A percentile compares a stretch with the other conserved stretches of the same genome.
These are phyloP conservation scores for Lycophotia porphyrea DNA, from an alignment of 2,888 invertebrate species.

Conservation along the genomic window DNA sequence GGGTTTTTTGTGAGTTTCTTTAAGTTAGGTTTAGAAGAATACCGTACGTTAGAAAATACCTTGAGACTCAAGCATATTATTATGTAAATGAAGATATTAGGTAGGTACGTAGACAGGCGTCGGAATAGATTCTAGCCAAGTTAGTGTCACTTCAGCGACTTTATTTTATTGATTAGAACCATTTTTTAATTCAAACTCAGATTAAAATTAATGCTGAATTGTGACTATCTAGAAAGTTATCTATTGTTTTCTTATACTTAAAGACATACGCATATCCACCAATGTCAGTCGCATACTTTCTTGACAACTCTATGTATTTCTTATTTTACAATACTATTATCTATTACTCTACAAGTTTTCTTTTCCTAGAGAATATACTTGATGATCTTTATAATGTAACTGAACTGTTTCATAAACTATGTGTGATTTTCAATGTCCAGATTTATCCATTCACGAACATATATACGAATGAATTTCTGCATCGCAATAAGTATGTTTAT, in stretches of 20 bases:
- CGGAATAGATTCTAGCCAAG: not conserved
- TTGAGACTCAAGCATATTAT: not conserved
- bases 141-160: no score
- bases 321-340: not conserved
- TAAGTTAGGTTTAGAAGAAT: not conserved
- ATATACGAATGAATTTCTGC: not conserved
- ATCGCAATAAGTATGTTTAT: not conserved
- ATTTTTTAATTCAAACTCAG: not conserved
- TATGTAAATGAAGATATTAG: not conserved
- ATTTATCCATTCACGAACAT: not conserved
- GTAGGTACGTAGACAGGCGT: not conserved
- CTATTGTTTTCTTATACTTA: not conserved
- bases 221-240: not conserved
- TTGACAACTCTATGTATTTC: not conserved
- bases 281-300: not conserved
- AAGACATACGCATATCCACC: not conserved
- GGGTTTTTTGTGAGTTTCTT: conserved; percentile 12
- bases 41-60: not conserved
- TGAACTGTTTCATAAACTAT: not conserved
- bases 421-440: not conserved
- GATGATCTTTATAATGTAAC: not conserved
- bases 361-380: not conserved
- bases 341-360: not conserved
- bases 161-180: not conserved
- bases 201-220: not conserved